Evolutionary conservation across 2,797 vertebrate genomes (phyloP).

Genomic region (Helostoma temminkii): DNA sequence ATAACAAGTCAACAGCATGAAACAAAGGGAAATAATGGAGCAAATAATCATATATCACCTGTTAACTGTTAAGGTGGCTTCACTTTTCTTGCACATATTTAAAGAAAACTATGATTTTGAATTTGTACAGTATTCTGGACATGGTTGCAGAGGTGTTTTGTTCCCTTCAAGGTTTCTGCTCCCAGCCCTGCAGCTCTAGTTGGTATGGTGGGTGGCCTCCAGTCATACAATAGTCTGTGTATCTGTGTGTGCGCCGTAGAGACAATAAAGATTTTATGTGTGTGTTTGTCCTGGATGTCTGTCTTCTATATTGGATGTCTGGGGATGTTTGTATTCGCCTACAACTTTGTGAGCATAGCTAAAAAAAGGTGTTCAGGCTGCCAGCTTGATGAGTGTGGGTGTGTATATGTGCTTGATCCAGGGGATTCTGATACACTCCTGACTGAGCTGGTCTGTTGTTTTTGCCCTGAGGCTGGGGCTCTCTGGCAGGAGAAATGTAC

Average conservation of each 20-base stretch:
- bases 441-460: slow-evolving; percentile 34
- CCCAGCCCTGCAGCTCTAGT: slow-evolving; percentile 9
- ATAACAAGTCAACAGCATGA: no score
- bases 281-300: neutral
- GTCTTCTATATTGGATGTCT: neutral
- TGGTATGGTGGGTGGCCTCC: slow-evolving; percentile 5
- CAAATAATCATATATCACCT: no score
- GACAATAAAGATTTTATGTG: neutral
- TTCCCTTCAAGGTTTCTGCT: slow-evolving; percentile 4
- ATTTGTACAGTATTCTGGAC: slow-evolving; percentile 11
- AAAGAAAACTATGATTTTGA: neutral
- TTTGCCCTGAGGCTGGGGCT: slow-evolving; percentile 53
- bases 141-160: neutral
- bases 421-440: slow-evolving; percentile 38
- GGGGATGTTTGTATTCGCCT: neutral
- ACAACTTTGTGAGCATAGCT: neutral
- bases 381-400: slow-evolving; percentile 27
- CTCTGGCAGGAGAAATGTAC: slow-evolving; percentile 35
- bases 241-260: neutral
- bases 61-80: no score
- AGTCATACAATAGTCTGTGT: neutral
- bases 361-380: slow-evolving; percentile 7
- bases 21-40: no score
- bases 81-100: neutral
- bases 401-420: slow-evolving; percentile 31